Base-by-base conservation (phyloP, 2,797 vertebrate genomes). In the Nyctalus aviator region DNA sequence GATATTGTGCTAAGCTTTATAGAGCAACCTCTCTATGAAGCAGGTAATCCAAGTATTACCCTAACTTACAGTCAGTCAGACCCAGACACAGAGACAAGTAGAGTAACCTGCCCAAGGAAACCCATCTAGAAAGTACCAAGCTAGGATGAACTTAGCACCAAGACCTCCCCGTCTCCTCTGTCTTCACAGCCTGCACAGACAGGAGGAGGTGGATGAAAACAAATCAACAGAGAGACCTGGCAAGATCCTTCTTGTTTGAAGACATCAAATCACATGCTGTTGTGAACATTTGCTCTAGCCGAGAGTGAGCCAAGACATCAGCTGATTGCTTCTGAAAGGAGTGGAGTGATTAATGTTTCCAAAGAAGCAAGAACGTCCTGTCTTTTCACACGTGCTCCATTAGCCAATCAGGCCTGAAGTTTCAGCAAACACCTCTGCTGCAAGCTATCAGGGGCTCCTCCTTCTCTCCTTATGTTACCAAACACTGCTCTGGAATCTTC, bases 301-400 rank as follows among this genome's bases (percentile, higher is more conserved):
- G 44, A 88, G 25, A 69, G 53, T 23, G 6, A 87, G 86, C 94
- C 88, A 93, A 92, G 83, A 72, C 41, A 83, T 66, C 82, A 96
- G 95, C 89, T 94, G 75, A 88, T 8, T 79, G 44, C 84, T 95
- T 86, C 87, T 78, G 81, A 78, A 86, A 55, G 53, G 23, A 90
- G 62, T n/a, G 41, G 32, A 78, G 64, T 20, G 78, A 68, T 89
- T 73, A 85, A 88, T 85, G 55, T 83, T 95, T 82, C 93, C 72
- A 73, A 84, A 93, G 85, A 92, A 92, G 79, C n/a, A 89, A 96
- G 96, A 94, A 94, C 59, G 79, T 71, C 75, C 85, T 53, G 92
- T 95, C 85, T 96, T 83, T 95, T 77, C 81, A 76, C 41, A 50
- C 0, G 11, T 27, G 4, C 88, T 76, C 12, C 18, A 86, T 81